phyloP scores from a whole-genome alignment of 2,888 invertebrate genomes.

The Scaptomyza tumidula region DNA sequence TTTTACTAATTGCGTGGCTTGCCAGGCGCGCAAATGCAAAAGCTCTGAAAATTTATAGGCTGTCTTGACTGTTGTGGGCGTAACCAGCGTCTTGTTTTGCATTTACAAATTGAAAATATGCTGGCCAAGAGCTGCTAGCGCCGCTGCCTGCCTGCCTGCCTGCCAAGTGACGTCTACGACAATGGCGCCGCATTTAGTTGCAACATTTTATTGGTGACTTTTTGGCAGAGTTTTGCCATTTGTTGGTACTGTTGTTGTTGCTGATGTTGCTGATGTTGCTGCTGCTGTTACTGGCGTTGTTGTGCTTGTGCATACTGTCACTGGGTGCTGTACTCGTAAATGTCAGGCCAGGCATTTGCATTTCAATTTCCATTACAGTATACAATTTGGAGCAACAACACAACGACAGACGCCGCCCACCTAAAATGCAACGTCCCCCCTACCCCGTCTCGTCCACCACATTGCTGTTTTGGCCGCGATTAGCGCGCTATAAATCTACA shows the following conservation, averaged over 20 bases:
- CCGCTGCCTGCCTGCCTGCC: constrained; percentile 14
- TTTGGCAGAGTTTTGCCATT: constrained; percentile 62
- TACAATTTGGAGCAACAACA: constrained; percentile 59
- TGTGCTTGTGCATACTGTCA: constrained; percentile 53
- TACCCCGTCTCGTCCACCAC: constrained; percentile 11
- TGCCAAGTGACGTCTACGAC: constrained; percentile 59
- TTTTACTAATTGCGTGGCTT: constrained; percentile 61
- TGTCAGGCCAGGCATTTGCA: constrained; percentile 77
- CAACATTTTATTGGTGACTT: constrained; percentile 80
- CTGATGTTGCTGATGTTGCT: constrained; percentile 18
- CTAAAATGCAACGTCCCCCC: constrained; percentile 36
- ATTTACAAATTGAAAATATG: constrained; percentile 76
- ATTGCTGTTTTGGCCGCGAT: constrained; percentile 75
- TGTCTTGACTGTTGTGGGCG: constrained; percentile 61
- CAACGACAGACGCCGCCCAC: constrained; percentile 52
- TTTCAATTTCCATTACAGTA: constrained; percentile 80
- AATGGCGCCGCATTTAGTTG: constrained; percentile 78
- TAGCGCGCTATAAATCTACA: constrained; percentile 79
- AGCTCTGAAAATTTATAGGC: constrained; percentile 61
- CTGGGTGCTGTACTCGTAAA: constrained; percentile 70
- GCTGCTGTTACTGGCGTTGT: constrained; percentile 27
- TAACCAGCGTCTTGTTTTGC: constrained; percentile 74
- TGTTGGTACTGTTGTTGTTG: constrained; percentile 39
- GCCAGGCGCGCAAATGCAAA: constrained; percentile 1
- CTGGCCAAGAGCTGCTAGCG: constrained; percentile 37